phyloP scores from a whole-genome alignment of 1,140 invertebrate genomes.

The Ips typographus region DNA sequence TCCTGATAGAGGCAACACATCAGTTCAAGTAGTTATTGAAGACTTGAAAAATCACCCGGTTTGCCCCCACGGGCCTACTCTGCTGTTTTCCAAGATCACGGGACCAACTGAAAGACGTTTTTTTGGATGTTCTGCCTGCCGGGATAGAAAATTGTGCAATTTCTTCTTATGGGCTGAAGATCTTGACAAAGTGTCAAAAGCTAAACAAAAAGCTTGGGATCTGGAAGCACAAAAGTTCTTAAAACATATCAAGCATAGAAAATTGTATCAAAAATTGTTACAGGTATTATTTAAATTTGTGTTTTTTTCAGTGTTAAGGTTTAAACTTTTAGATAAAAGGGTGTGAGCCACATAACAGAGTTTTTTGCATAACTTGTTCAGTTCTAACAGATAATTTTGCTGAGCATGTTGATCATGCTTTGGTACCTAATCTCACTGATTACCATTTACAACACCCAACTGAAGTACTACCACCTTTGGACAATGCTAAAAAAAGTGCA shows the following conservation, averaged over 20 bases:
- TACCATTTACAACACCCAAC: slow-evolving; percentile 59
- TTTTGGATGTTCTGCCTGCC: slow-evolving; percentile 78
- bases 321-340: slow-evolving; percentile 47
- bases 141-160: slow-evolving; percentile 72
- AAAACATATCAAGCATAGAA: slow-evolving; percentile 55
- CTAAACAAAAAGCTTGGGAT: slow-evolving; percentile 55
- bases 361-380: slow-evolving; percentile 67
- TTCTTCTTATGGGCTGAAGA: slow-evolving; percentile 65
- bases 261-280: slow-evolving; percentile 56
- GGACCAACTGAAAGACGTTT: slow-evolving; percentile 54
- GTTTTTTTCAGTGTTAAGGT: slow-evolving; percentile 31
- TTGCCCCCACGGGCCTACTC: slow-evolving; percentile 67
- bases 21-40: slow-evolving; percentile 36
- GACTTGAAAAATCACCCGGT: slow-evolving; percentile 55
- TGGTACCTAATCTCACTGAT: slow-evolving; percentile 54
- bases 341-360: slow-evolving; percentile 51
- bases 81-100: slow-evolving; percentile 63
- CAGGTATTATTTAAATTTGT: slow-evolving; percentile 33
- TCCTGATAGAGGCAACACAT: too few relatives aligned
- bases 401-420: slow-evolving; percentile 56
- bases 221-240: slow-evolving; percentile 55
- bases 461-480: slow-evolving; percentile 60
- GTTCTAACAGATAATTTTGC: slow-evolving; percentile 52
- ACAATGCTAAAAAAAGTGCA: slow-evolving; percentile 70
- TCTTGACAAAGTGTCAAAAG: slow-evolving; percentile 52